Base-by-base conservation (phyloP, 2,888 invertebrate genomes). In the Xylocampa areola region DNA sequence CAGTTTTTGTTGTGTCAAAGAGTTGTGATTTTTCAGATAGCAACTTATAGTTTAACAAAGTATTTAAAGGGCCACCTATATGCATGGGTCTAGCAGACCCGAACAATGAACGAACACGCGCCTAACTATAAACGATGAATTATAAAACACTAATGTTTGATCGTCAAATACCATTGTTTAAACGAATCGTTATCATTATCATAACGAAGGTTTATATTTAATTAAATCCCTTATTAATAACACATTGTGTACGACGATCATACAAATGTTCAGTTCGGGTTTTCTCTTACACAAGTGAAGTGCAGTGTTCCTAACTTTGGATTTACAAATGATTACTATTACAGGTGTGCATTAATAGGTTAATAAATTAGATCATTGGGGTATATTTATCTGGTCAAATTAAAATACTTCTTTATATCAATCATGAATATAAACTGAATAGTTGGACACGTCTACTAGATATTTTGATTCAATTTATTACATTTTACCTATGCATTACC, bases 81-180 rank as follows among this genome's bases (percentile, higher is more conserved):
- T 0, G 10, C 7, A 25, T 25, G 25, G 19, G 6, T 5, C 19
- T 19, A 13, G 3, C n/a, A 39, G 8, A 2, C 8, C 4, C 8
- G 10, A 11, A 4, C 16, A 4, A 35, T 29, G 27, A 29, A 27
- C 1, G 2, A 19, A 13, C 29, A 7, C 8, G 7, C 14, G n/a
- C 16, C 16, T 8, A 43, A 8, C 17, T n/a, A 32, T 16, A 16
- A 4, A 21, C 23, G 17, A 25, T 10, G 21, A 53, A 44, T 30
- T 30, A 8, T 40, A 13, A 49, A 40, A 29, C 19, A 29, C 11
- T 41, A 52, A 29, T 52, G 44, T 58, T 54, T 52, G 35, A 14
- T 36, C 32, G 8, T 32, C 36, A 6, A 51, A 36, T 41, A 57
- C 48, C 51, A 73, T 73, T 66, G 62, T 73, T 57, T 59, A 17